Conservation (phyloP, 2,888 invertebrate species). For the Platynereis dumerilii region DNA sequence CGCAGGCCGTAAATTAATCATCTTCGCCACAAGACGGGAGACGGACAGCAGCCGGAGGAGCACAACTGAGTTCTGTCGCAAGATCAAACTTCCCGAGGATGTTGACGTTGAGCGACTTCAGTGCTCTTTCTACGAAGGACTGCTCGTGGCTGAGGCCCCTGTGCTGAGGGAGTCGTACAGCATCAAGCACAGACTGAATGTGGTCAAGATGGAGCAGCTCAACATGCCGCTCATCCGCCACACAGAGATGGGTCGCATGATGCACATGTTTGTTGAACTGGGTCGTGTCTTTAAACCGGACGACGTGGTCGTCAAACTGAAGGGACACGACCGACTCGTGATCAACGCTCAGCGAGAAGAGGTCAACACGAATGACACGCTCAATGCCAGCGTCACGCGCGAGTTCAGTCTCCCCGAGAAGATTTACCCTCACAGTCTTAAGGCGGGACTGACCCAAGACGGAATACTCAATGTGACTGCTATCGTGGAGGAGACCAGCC, state of each 20-base stretch:
- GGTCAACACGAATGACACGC: slow-evolving; percentile 5
- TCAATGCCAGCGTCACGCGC: slow-evolving; percentile 28
- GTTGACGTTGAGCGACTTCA: slow-evolving; percentile 25
- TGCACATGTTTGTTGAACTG: slow-evolving; percentile 31
- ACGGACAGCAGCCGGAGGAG: slow-evolving; percentile 28
- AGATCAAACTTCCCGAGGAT: slow-evolving; percentile 33
- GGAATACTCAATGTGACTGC: slow-evolving; percentile 35
- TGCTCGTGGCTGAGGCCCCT: slow-evolving; percentile 31
- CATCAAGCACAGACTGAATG: slow-evolving; percentile 11
- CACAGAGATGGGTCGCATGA: slow-evolving; percentile 20
- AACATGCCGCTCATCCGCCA: slow-evolving; percentile 16
- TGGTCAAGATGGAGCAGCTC: slow-evolving; percentile 13
- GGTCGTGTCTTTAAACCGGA: slow-evolving; percentile 33
- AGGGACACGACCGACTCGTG: slow-evolving; percentile 26
- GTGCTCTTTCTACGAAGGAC: slow-evolving; percentile 23
- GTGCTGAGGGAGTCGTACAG: slow-evolving; percentile 1
- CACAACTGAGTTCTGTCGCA: slow-evolving; percentile 36
- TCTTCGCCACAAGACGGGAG: slow-evolving; percentile 32
- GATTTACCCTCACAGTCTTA: slow-evolving; percentile 31
- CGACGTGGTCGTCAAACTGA: slow-evolving; percentile 35
- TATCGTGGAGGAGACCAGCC: slow-evolving; percentile 14
- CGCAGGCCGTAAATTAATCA: slow-evolving; percentile 20
- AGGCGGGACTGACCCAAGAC: slow-evolving; percentile 33
- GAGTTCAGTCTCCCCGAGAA: slow-evolving; percentile 31
- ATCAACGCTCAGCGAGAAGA: slow-evolving; percentile 31